Conservation (phyloP, 2,113 vertebrate species). For the Phalacrocorax pelagicus region DNA sequence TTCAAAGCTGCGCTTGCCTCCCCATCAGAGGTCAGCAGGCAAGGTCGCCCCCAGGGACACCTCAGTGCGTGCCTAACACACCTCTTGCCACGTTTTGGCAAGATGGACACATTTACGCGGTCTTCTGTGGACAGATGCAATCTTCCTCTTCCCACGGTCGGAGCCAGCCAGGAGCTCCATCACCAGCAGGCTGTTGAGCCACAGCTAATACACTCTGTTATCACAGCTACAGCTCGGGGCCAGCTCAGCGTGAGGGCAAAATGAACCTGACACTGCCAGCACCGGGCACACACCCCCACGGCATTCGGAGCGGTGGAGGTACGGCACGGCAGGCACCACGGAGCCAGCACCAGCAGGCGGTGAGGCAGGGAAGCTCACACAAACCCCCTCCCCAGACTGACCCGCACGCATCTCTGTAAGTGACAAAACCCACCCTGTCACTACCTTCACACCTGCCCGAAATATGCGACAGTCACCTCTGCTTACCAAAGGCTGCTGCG, state of each 20-base stretch:
- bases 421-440: neutral
- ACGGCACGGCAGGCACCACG: neutral
- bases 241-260: neutral
- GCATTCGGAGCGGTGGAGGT: neutral
- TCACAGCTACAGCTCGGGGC: neutral
- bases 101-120: neutral
- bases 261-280: accelerated
- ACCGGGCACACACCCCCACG: accelerated
- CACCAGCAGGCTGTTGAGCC: neutral
- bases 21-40: neutral
- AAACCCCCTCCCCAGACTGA: neutral
- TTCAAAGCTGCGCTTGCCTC: neutral
- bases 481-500: constrained; percentile 78
- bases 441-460: neutral
- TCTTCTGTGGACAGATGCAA: neutral
- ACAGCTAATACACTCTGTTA: neutral
- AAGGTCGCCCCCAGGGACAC: neutral
- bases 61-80: neutral
- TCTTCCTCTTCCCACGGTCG: neutral
- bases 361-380: no score
- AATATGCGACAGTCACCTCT: accelerated
- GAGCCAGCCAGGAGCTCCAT: neutral
- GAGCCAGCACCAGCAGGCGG: neutral
- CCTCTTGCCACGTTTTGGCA: neutral
- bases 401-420: accelerated